Base-by-base conservation (phyloP, 2,113 vertebrate species). In the Hippocampus mohnikei region DNA sequence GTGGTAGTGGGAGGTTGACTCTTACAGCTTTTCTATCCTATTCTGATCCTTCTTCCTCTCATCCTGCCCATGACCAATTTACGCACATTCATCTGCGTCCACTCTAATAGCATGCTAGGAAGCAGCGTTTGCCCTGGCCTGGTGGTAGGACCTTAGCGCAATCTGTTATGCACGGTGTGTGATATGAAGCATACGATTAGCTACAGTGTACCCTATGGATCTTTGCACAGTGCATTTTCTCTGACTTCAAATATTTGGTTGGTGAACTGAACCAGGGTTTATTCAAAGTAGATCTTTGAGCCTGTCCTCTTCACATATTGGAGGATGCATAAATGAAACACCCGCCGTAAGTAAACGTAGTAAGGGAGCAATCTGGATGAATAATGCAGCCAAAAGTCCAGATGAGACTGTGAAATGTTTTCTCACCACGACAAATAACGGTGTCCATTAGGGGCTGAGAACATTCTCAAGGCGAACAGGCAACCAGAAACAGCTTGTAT, bases 231-330 rank as follows among this genome's bases (percentile, higher is more conserved):
- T 81, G 75, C 82, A 81, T 88, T 83, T 78, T 79, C 70, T 78
- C 80, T 82, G 87, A 89, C 86, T 88, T 89, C 85, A 88, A 91
- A 89, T 90, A 91, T 90, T 89, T 89, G 83, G 74, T 84, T 84
- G 86, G 84, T 80, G 87, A 91, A 89, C 88, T 85, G 84, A 90
- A 82, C 68, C 77, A 40, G 74, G 78, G 75, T 81, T 90, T 86
- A 84, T 88, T 76, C 88, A 76, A 86, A 87, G 79, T 55, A 74
- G 83, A 84, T 86, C 85, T 73, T 87, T 74, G 76, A 76, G 67
- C 83, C 80, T 85, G 72, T 81, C 60, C 73, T 70, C 59, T 81
- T 86, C 85, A 82, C 71, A 85, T 67, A 76, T 74, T 72, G 84
- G 83, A 88, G 84, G 84, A 83, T 81, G 84, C 79, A 79, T 81